These are phyloP conservation scores for Neodontobutis hainanensis DNA, from an alignment of 2,113 vertebrate species.

Conservation along the genomic window DNA sequence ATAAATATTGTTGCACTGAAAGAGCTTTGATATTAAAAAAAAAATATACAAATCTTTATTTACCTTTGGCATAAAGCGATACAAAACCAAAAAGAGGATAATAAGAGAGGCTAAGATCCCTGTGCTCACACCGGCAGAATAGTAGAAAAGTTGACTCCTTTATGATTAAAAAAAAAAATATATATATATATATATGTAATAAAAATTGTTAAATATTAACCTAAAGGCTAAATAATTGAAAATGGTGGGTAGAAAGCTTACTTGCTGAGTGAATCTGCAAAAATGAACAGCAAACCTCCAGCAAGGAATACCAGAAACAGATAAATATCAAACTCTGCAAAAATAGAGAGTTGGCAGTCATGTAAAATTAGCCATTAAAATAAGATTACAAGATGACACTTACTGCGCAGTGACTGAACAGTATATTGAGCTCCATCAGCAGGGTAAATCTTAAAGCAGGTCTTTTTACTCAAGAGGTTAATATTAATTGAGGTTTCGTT, in stretches of 20 bases:
- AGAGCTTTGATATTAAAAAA: not conserved
- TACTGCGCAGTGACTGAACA: slow-evolving; percentile 81
- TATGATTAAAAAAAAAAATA: not conserved
- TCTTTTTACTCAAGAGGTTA: slow-evolving; percentile 86
- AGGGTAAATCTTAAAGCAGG: slow-evolving; percentile 88
- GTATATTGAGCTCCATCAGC: slow-evolving; percentile 72
- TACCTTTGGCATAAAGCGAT: slow-evolving; percentile 91
- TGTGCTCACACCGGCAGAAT: slow-evolving; percentile 90
- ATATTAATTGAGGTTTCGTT: slow-evolving; percentile 89
- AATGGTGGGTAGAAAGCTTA: slow-evolving; percentile 50
- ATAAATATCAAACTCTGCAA: slow-evolving; percentile 89
- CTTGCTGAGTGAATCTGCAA: slow-evolving; percentile 91
- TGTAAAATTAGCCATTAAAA: not conserved
- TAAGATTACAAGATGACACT: slow-evolving; percentile 25
- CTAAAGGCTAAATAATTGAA: not conserved
- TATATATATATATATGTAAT: too few relatives aligned
- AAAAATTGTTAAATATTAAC: slow-evolving; percentile 5
- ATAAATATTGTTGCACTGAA: not conserved
- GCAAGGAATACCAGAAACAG: slow-evolving; percentile 88
- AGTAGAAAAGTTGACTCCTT: slow-evolving; percentile 95
- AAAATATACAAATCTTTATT: not conserved
- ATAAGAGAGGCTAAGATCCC: slow-evolving; percentile 92
- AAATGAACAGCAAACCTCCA: slow-evolving; percentile 86
- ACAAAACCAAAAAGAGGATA: slow-evolving; percentile 88
- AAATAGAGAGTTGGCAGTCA: slow-evolving; percentile 3